phyloP scores from a whole-genome alignment of 2,113 vertebrate genomes.

The Artemisiospiza belli region DNA sequence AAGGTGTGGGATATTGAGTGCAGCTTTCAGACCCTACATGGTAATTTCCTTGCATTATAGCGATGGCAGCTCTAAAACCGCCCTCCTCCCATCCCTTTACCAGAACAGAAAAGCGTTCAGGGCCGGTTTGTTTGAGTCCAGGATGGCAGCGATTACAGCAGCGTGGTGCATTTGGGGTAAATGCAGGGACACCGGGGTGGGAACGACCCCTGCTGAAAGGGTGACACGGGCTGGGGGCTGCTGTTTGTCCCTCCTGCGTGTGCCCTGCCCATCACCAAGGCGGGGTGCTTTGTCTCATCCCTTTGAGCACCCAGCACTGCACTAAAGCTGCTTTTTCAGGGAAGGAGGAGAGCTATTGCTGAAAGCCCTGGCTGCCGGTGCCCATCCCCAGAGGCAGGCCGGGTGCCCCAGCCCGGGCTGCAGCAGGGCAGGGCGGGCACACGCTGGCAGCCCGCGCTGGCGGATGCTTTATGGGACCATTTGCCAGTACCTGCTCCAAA shows the following conservation, averaged over 20 bases:
- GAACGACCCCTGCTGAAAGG: neutral
- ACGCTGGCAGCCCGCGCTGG: accelerated
- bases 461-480: slow-evolving; percentile 36
- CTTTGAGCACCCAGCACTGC: accelerated
- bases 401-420: neutral
- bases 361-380: accelerated
- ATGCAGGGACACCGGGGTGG: accelerated
- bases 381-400: neutral
- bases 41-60: slow-evolving; percentile 31
- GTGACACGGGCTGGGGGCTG: accelerated
- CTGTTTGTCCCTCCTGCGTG: accelerated
- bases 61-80: neutral
- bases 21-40: neutral
- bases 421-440: neutral
- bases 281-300: accelerated
- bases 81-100: neutral
- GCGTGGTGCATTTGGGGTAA: neutral
- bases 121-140: neutral
- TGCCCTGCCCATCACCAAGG: neutral
- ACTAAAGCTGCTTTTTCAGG: neutral
- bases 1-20: slow-evolving; percentile 26
- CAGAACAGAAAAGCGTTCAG: neutral
- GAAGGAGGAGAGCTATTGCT: accelerated
- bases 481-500: slow-evolving; percentile 58
- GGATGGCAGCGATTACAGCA: neutral